Percentiles rank a stretch among this genome's conserved stretches.
phyloP scores from a whole-genome alignment of 2,113 vertebrate genomes.

The Bolborhynchus lineola region DNA sequence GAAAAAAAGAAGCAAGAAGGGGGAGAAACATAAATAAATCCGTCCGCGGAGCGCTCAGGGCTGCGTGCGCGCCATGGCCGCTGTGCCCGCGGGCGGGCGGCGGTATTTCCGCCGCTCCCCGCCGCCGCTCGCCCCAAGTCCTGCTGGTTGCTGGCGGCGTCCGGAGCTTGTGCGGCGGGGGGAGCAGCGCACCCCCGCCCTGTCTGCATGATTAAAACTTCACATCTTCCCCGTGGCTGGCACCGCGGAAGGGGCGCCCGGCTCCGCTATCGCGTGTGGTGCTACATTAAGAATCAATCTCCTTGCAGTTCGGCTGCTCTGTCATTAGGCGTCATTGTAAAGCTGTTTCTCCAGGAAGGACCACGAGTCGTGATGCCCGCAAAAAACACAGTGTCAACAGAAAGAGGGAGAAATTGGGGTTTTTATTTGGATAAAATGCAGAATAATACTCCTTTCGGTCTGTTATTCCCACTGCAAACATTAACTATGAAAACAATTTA shows the following conservation, averaged over 20 bases:
- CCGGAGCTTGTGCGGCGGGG: not conserved
- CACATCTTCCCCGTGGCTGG: conserved; percentile 13
- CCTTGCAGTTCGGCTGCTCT: conserved; percentile 75
- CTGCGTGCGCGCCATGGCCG: not conserved
- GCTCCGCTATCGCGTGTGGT: conserved; percentile 25
- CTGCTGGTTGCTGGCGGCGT: not conserved
- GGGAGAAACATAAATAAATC: not conserved
- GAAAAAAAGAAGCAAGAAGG: no score
- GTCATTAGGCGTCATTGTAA: conserved; percentile 82
- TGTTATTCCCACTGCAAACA: not conserved
- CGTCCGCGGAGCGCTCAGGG: not conserved
- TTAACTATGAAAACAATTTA: not conserved
- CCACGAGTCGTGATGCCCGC: not conserved
- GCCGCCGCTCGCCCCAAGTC: not conserved
- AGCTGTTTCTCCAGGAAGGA: conserved; percentile 63
- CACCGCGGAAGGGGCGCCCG: not conserved
- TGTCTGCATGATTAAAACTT: conserved; percentile 42
- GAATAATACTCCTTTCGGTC: not conserved
- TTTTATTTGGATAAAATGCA: conserved; percentile 42
- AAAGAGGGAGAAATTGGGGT: not conserved
- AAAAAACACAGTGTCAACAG: not conserved
- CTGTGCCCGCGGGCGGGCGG: not conserved
- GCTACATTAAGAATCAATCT: conserved; percentile 42
- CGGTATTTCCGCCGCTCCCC: not conserved
- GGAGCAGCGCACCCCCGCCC: not conserved